A percentile compares a stretch with the other conserved stretches of the same genome.
These are phyloP conservation scores for Chloropsis cyanopogon DNA, from an alignment of 2,113 vertebrate genomes.

Conservation along the genomic window DNA sequence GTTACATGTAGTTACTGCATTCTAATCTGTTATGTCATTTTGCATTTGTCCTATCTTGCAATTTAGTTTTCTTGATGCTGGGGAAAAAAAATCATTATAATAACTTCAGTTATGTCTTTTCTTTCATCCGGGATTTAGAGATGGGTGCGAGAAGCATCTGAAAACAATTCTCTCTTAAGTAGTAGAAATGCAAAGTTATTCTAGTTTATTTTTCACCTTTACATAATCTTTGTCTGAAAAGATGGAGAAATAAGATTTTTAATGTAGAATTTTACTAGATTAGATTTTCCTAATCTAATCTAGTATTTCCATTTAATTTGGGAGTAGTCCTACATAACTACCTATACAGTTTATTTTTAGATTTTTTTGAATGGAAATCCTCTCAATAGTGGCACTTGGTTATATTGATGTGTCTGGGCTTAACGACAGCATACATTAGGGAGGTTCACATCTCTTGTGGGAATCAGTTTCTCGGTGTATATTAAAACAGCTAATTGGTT, in stretches of 20 bases:
- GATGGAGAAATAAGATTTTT: background rate
- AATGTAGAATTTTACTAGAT: background rate
- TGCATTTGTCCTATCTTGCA: background rate
- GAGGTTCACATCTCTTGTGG: background rate
- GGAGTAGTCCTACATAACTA: background rate
- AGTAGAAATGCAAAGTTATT: background rate
- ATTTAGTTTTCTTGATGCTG: background rate
- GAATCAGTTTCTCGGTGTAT: background rate
- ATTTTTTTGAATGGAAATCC: background rate
- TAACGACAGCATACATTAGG: background rate
- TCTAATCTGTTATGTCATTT: background rate
- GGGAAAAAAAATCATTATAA: background rate
- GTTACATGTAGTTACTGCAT: background rate
- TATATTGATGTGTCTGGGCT: background rate
- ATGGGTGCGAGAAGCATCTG: background rate
- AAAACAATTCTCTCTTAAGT: background rate
- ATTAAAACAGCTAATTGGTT: background rate
- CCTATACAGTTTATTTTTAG: background rate
- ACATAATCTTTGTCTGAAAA: background rate
- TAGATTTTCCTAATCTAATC: background rate
- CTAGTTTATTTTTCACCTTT: background rate
- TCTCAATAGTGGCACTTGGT: background rate
- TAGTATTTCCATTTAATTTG: no score
- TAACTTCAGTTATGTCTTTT: background rate
- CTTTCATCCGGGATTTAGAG: background rate